Base-by-base conservation (phyloP, 2,797 vertebrate species). In the Cygnus olor region DNA sequence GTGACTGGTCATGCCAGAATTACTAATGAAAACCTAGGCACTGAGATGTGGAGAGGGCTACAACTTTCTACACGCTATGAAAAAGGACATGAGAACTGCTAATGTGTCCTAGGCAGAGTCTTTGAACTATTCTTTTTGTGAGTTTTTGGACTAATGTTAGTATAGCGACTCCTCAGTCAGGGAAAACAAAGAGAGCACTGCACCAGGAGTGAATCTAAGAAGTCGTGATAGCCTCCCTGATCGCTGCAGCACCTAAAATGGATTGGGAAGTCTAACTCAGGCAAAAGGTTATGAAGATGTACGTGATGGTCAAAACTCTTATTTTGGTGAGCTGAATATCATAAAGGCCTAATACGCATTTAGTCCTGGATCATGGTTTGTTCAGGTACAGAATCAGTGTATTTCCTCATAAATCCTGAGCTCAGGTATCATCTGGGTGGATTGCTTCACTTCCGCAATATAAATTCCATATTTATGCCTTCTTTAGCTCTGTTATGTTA, bases 381-480 rank as follows among this genome's bases (percentile, higher is more conserved):
- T 96, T 95, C 93, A 95, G 92, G 70, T 92, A 90, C 95, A 93
- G 95, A 93, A 93, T 70, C 57, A 84, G 65, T 64, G 76, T 61
- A 68, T 85, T 95, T 96, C 90, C 86, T 96, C 80, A 79, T 91
- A 95, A 74, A 92, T 91, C 40, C 61, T 89, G 89, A 60, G 87
- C 83, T 94, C 56, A 58, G 89, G 61, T 95, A 71, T 57, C 73
- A 81, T 89, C 89, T 94, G 89, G 72, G 61, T 69, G 53, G 82
- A 24, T 80, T 2, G 0, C 13, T 24, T 64, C 73, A 81, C 28
- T 82, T 96, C 94, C 94, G 88, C 89, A 71, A 25, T 38, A 61
- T 18, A 93, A 90, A 78, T 89, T 83, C 80, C 28, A 10, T 80
- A 53, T 82, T 93, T 94, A 13, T 69, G 61, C n/a, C 53, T 81